These are phyloP conservation scores for Rallus limicola DNA, from an alignment of 2,113 vertebrate genomes.

Conservation along the genomic window DNA sequence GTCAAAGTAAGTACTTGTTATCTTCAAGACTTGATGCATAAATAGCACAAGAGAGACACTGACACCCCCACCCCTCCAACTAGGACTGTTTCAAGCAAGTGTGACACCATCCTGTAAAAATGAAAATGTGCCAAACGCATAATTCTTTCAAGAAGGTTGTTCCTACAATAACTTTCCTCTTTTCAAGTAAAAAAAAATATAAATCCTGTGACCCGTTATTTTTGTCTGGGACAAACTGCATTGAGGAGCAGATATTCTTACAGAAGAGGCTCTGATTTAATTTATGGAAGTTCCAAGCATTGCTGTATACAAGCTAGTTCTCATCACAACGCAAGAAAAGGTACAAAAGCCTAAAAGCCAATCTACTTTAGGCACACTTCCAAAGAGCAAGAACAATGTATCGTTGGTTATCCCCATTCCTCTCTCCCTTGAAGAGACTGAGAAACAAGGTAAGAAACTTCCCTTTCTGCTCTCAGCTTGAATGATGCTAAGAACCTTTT, in stretches of 20 bases:
- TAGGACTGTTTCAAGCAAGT: slow-evolving; percentile 8
- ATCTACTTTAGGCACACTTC: neutral
- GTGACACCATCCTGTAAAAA: slow-evolving; percentile 26
- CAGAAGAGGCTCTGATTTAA: neutral
- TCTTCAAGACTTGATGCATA: neutral
- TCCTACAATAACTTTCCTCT: neutral
- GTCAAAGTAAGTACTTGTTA: neutral
- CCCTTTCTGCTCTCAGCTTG: neutral
- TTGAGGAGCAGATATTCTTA: neutral
- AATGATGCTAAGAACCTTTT: neutral
- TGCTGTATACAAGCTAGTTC: neutral
- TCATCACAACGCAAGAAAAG: neutral
- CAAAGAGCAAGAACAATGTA: neutral
- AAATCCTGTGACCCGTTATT: neutral
- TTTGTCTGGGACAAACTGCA: neutral
- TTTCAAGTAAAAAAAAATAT: neutral
- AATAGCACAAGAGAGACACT: neutral
- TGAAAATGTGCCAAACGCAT: neutral
- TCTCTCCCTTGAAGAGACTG: neutral
- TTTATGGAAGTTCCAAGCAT: neutral
- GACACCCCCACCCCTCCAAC: neutral
- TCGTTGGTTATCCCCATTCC: neutral
- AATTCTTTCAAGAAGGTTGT: neutral
- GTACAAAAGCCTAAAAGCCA: neutral
- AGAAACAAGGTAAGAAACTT: neutral